Percentiles rank a stretch among this genome's conserved stretches.
phyloP scores from a whole-genome alignment of 2,888 invertebrate species.

The Onthophagus sagittarius region DNA sequence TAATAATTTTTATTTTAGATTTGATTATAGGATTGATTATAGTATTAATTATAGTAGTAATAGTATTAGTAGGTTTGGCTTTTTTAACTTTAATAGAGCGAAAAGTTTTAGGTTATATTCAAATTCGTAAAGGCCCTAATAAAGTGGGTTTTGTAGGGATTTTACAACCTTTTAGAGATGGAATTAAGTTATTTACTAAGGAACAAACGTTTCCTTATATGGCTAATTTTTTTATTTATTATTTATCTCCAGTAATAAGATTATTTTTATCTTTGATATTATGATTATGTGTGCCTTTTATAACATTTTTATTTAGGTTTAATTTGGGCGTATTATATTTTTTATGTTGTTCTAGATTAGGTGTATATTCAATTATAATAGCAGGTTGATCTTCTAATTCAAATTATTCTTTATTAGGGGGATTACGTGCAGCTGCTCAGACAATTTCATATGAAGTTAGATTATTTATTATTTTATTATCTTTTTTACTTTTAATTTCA shows the following conservation, averaged over 20 bases:
- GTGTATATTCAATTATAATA: conserved; percentile 62
- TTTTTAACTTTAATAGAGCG: conserved; percentile 67
- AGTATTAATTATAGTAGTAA: conserved; percentile 55
- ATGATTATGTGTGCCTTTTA: conserved; percentile 59
- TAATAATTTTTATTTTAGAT: conserved; percentile 28
- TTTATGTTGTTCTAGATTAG: conserved; percentile 60
- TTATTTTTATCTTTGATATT: conserved; percentile 59
- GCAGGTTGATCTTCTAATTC: conserved; percentile 70
- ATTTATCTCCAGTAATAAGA: conserved; percentile 57
- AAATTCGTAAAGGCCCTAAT: conserved; percentile 72
- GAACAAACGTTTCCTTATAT: conserved; percentile 56
- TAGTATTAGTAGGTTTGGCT: conserved; percentile 62
- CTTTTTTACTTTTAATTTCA: conserved; percentile 56
- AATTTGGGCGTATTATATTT: conserved; percentile 46
- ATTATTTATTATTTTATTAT: conserved; percentile 61
- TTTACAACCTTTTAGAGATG: conserved; percentile 70
- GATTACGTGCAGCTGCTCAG: conserved; percentile 65
- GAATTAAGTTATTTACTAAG: conserved; percentile 68
- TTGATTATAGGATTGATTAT: conserved; percentile 55
- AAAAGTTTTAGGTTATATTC: conserved; percentile 52
- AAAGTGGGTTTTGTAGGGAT: conserved; percentile 62
- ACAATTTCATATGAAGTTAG: conserved; percentile 76
- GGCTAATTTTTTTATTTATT: conserved; percentile 61
- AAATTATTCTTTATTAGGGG: conserved; percentile 67
- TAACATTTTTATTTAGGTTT: conserved; percentile 53